phyloP scores from a whole-genome alignment of 2,888 invertebrate genomes.

The Amblyjoppa fuscipennis region DNA sequence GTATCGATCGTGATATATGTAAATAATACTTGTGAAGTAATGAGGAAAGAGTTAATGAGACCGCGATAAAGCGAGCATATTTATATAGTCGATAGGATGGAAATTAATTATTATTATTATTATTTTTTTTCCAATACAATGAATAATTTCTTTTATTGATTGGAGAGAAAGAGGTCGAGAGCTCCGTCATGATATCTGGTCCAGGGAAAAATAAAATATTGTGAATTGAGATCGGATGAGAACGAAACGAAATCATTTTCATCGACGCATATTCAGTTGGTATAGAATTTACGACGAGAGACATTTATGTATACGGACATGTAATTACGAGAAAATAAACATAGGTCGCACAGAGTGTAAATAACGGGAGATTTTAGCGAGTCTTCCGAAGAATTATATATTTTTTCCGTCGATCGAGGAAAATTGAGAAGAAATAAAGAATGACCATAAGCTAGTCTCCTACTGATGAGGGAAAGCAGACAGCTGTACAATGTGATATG shows the following conservation, averaged over 20 bases:
- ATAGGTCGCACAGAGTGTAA: constrained; percentile 11
- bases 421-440: constrained; percentile 47
- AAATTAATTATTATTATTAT: neutral
- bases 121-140: constrained; percentile 12
- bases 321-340: neutral
- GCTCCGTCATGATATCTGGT: neutral
- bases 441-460: constrained; percentile 80
- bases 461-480: constrained; percentile 74
- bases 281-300: neutral
- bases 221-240: neutral
- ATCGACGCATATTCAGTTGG: neutral
- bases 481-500: constrained; percentile 83
- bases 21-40: constrained; percentile 60
- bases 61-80: constrained; percentile 38
- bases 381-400: neutral
- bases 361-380: neutral
- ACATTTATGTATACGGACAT: constrained; percentile 3
- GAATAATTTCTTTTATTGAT: constrained; percentile 7
- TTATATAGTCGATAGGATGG: constrained; percentile 42
- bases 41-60: constrained; percentile 37
- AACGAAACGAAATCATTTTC: neutral
- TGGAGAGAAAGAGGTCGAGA: constrained; percentile 3
- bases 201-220: neutral
- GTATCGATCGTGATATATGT: constrained; percentile 68
- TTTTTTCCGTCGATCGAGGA: constrained; percentile 2